Base-by-base conservation (phyloP, 53 echinoderm and acorn worm genomes). In the Henricia sp. region DNA sequence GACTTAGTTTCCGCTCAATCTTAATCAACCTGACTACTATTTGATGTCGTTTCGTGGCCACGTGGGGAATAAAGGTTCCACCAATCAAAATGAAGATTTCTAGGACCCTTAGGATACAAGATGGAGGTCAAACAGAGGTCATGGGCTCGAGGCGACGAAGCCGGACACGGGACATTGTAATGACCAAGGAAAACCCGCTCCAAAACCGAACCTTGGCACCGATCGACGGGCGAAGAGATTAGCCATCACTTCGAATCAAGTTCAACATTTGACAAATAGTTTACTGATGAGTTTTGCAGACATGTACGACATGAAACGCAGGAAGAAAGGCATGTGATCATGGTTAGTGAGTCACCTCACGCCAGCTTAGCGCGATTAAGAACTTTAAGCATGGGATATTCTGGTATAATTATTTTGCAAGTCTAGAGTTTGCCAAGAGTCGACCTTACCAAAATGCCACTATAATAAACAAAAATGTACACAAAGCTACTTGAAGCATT, bases 231-330 rank as follows among this genome's bases (percentile, higher is more conserved):
- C 25, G 59, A 63, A 80, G 64, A 60, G 64, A 63, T 62, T 46
- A 80, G 28, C 80, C 62, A 80, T 80, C 80, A 63, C 46, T 46
- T 48, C 50, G 20, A 80, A 80, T 80, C 63, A 80, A 80, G 57
- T 80, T 63, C 63, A 80, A 64, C 80, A 80, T 80, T 80, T 80
- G 63, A 46, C 80, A 80, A 80, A 80, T 64, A 80, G 44, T 63
- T 64, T 21, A 29, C 63, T 64, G 33, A 80, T 57, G 80, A 80
- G 46, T 64, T 62, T 29, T 63, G 80, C 80, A 80, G 80, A 80
- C 50, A 30, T 44, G 42, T 27, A 70, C 44, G 68, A 27, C 34
- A 20, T 24, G 46, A 50, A 13, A n/a, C 23, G 16, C 6, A 56
- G 21, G 21, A 56, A 23, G 32, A 30, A 60, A n/a, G n/a, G 62